These are phyloP conservation scores for Apodemia mormo DNA, from an alignment of 2,888 invertebrate species.

Conservation along the genomic window DNA sequence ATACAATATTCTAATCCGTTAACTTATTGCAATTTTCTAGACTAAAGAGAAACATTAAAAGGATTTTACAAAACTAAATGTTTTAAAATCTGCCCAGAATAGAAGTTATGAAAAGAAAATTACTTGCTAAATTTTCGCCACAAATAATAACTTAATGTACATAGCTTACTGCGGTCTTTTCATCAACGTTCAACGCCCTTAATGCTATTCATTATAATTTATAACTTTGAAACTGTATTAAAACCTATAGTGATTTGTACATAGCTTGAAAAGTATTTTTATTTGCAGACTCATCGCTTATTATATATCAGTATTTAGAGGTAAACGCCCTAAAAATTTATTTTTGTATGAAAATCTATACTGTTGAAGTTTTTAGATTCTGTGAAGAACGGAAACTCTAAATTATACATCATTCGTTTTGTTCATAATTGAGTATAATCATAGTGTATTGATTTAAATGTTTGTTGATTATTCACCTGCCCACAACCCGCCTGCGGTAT, in stretches of 20 bases:
- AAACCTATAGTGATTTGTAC: conserved; percentile 4
- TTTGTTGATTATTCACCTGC: conserved; percentile 6
- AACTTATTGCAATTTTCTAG: not conserved
- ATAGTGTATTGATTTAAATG: not conserved
- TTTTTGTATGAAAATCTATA: conserved; percentile 6
- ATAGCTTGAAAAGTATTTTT: conserved; percentile 25
- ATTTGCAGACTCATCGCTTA: conserved; percentile 13
- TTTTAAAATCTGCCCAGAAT: conserved; percentile 8
- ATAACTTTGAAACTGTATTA: conserved; percentile 4
- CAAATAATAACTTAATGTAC: conserved; percentile 10
- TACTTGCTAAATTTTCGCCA: conserved; percentile 11
- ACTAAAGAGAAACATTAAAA: conserved; percentile 2
- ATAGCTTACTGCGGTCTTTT: conserved; percentile 14
- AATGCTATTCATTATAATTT: conserved; percentile 1
- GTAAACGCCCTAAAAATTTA: conserved; percentile 18
- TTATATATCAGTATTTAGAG: conserved; percentile 19
- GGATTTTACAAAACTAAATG: conserved; percentile 10
- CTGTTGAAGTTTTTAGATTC: not conserved
- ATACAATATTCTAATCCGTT: too few species aligned
- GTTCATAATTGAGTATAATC: not conserved
- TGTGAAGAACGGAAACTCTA: conserved; percentile 5
- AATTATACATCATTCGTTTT: conserved; percentile 1
- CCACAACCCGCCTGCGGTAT: conserved; percentile 4
- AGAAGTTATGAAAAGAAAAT: conserved; percentile 18
- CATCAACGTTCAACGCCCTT: conserved; percentile 10